Evolutionary conservation across 2,113 vertebrate genomes (phyloP).

Genomic region (Falco punctatus): DNA sequence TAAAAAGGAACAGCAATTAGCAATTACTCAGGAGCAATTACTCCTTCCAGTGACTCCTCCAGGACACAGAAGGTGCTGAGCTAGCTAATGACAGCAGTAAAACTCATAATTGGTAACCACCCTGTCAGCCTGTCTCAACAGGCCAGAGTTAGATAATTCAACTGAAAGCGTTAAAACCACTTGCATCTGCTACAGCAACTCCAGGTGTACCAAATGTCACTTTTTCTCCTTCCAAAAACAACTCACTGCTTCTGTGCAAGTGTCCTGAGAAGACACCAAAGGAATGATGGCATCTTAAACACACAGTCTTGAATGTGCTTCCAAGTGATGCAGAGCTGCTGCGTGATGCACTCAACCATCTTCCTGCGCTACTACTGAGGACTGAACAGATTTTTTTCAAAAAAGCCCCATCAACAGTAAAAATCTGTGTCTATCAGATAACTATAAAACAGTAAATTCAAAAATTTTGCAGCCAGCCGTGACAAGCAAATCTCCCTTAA

Average conservation of each 20-base stretch:
- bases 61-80: slow-evolving; percentile 21
- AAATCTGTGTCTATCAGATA: neutral
- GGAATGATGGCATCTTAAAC: neutral
- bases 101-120: neutral
- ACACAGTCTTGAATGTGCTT: accelerated
- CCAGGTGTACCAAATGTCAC: neutral
- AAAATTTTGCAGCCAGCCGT: neutral
- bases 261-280: neutral
- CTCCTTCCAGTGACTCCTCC: neutral
- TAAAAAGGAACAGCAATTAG: neutral
- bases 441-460: neutral
- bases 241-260: neutral
- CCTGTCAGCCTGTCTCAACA: neutral
- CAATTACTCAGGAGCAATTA: slow-evolving; percentile 3
- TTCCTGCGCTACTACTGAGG: neutral
- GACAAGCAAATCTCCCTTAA: neutral
- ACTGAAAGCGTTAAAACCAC: neutral
- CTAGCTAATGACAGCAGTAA: neutral
- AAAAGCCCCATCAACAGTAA: neutral
- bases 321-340: accelerated
- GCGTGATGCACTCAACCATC: neutral
- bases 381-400: neutral
- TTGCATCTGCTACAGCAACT: neutral
- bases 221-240: neutral
- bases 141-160: neutral